phyloP scores from a whole-genome alignment of 92 coral and sea anemone genomes.

The Galaxea fascicularis region DNA sequence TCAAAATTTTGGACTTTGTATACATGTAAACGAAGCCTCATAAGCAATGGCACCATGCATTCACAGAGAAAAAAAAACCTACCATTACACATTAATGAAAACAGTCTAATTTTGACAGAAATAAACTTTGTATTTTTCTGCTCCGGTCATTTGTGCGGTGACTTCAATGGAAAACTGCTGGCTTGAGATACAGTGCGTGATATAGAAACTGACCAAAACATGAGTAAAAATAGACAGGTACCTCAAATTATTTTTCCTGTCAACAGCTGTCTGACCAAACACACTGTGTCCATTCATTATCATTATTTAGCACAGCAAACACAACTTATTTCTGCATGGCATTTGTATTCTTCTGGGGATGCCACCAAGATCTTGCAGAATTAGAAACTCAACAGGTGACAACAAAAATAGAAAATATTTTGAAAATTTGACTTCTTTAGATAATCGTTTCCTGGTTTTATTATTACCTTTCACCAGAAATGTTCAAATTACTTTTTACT shows the following conservation, averaged over 20 bases:
- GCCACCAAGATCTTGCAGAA: not conserved
- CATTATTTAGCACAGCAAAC: not conserved
- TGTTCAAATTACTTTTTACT: not conserved
- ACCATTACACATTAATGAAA: no score
- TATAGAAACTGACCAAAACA: not conserved
- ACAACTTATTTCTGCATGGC: not conserved
- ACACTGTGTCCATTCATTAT: conserved; percentile 11
- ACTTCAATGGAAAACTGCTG: not conserved
- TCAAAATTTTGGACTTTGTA: no score
- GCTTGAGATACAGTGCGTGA: not conserved
- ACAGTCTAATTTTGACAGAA: not conserved
- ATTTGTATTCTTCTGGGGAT: not conserved
- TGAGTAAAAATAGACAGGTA: not conserved
- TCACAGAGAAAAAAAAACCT: no score
- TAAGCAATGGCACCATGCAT: no score
- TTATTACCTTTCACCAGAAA: not conserved
- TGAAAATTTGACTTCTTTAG: not conserved
- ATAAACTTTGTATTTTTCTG: no score
- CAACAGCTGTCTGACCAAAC: conserved; percentile 13
- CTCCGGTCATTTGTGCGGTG: not conserved
- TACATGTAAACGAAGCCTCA: not conserved
- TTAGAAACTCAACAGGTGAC: not conserved
- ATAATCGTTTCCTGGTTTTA: conserved; percentile 1
- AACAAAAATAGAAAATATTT: not conserved
- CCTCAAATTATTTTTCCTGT: conserved; percentile 10